Conservation (phyloP, 2,888 invertebrate genomes). For the Drosophila yooni region DNA sequence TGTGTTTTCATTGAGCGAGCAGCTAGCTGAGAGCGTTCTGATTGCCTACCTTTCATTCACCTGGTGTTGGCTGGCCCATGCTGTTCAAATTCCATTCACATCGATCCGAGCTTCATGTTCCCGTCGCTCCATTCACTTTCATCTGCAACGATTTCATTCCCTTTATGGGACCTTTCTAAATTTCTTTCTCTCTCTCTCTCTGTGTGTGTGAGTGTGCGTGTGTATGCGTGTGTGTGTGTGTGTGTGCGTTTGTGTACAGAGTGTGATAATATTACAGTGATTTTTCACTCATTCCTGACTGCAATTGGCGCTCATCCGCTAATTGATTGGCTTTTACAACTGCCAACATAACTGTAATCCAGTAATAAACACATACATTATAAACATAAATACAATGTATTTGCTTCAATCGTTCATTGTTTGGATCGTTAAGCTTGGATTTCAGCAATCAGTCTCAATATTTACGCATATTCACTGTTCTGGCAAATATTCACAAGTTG, state of each 20-base stretch:
- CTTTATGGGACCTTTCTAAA: constrained; percentile 51
- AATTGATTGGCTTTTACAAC: constrained; percentile 43
- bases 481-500: constrained; percentile 6
- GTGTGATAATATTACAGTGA: constrained; percentile 25
- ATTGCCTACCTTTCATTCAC: constrained; percentile 45
- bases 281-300: constrained; percentile 31
- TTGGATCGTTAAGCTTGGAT: constrained; percentile 15
- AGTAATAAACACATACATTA: constrained; percentile 1
- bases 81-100: constrained; percentile 49
- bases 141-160: constrained; percentile 34
- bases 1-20: constrained; percentile 21
- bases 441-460: constrained; percentile 23
- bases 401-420: constrained; percentile 25
- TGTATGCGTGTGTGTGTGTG: constrained; percentile 3
- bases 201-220: background rate
- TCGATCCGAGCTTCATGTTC: constrained; percentile 19
- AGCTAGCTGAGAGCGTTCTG: constrained; percentile 27
- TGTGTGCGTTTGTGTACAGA: background rate
- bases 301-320: constrained; percentile 50
- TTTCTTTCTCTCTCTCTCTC: constrained; percentile 13
- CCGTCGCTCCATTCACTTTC: constrained; percentile 53
- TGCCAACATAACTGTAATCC: background rate
- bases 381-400: constrained; percentile 16
- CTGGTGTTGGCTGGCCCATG: constrained; percentile 22
- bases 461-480: constrained; percentile 3